Percentiles rank a stretch among this genome's conserved stretches.
phyloP scores from a whole-genome alignment of 2,113 vertebrate genomes.

The Ramphastos sulfuratus region DNA sequence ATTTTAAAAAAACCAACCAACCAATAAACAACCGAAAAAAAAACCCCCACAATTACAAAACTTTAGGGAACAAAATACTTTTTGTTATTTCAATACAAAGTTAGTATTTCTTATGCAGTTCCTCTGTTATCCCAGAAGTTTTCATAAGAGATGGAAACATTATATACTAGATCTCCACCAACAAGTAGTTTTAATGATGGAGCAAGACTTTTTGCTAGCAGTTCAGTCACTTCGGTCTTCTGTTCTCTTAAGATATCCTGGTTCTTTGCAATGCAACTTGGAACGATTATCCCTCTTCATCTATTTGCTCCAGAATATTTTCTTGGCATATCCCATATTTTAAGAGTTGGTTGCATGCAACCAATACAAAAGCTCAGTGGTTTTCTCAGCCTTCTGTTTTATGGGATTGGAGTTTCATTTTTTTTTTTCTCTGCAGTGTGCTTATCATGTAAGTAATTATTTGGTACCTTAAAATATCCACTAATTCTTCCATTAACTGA shows the following conservation, averaged over 20 bases:
- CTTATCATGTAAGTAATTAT: background rate
- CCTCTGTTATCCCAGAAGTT: background rate
- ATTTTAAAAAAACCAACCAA: background rate
- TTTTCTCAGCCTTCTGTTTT: slow-evolving; percentile 13
- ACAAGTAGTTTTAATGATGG: background rate
- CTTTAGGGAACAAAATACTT: background rate
- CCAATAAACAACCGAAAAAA: too few relatives aligned
- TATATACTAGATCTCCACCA: background rate
- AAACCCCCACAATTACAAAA: background rate
- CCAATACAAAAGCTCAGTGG: background rate
- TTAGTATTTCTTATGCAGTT: background rate
- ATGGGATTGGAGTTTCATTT: background rate
- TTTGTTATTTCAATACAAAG: background rate
- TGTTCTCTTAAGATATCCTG: slow-evolving; percentile 14
- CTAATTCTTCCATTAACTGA: background rate
- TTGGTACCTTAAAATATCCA: background rate
- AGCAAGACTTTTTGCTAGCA: background rate
- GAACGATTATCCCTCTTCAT: slow-evolving; percentile 11
- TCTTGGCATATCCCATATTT: background rate
- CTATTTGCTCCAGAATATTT: slow-evolving; percentile 18
- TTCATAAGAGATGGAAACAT: background rate
- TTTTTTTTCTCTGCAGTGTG: background rate
- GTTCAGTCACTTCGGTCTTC: slow-evolving; percentile 39
- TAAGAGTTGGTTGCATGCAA: slow-evolving; percentile 9
- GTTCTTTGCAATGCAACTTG: slow-evolving; percentile 10